Percentiles rank a stretch among this genome's conserved stretches.
phyloP scores from a whole-genome alignment of 2,113 vertebrate genomes.

The Rhabdomys dilectus region DNA sequence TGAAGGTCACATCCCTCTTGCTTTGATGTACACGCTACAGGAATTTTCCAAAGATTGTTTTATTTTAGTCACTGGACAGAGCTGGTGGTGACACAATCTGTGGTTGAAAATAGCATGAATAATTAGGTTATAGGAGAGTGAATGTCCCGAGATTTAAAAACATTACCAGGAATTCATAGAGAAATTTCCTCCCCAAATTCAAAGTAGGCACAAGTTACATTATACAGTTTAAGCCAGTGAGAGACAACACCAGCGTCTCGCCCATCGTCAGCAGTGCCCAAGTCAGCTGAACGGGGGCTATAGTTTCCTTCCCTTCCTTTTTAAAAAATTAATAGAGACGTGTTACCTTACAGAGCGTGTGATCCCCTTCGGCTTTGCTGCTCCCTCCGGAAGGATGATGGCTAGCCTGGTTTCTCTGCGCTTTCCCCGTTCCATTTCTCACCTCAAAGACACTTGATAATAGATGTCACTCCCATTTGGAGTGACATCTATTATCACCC shows the following conservation, averaged over 20 bases:
- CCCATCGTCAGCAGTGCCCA: neutral
- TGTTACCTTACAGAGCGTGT: constrained; percentile 43
- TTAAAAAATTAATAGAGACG: constrained; percentile 74
- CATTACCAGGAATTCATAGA: neutral
- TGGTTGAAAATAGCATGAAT: constrained; percentile 68
- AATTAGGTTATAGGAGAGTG: constrained; percentile 56
- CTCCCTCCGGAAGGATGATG: constrained; percentile 10
- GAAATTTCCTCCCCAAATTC: constrained; percentile 1
- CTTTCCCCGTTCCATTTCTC: neutral
- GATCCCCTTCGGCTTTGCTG: neutral
- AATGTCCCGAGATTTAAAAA: constrained; percentile 50
- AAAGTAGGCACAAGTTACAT: neutral
- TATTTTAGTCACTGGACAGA: constrained; percentile 69
- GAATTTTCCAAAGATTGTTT: constrained; percentile 73
- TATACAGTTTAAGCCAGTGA: neutral
- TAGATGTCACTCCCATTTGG: constrained; percentile 6
- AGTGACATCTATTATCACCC: no score
- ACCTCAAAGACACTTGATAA: constrained; percentile 16
- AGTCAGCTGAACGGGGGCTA: constrained; percentile 21
- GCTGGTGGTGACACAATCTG: constrained; percentile 21
- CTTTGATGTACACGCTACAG: neutral
- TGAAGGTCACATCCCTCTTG: neutral
- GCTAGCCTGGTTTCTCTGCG: neutral
- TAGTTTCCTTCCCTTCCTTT: constrained; percentile 61
- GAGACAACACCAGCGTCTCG: neutral